Conservation (phyloP, 2,888 invertebrate genomes). For the Acanthoscelides obtectus region DNA sequence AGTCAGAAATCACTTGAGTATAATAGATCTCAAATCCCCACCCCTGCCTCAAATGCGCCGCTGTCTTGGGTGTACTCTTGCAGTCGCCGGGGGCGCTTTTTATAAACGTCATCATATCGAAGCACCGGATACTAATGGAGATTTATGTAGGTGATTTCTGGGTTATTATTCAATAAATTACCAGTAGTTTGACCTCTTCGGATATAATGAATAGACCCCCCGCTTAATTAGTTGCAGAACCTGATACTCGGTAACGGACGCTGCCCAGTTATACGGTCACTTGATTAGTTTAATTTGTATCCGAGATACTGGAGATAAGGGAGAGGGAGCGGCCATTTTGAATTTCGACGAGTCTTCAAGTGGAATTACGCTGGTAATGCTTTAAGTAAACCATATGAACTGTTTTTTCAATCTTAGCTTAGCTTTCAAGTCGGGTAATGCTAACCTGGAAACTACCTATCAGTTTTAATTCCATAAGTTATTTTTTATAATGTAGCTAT, state of each 20-base stretch:
- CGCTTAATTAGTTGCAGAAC: conserved; percentile 43
- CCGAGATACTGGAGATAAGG: conserved; percentile 31
- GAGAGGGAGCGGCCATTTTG: conserved; percentile 12
- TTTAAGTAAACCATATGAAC: no score
- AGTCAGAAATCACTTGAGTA: no score
- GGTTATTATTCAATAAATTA: conserved; percentile 49
- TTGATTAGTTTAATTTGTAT: conserved; percentile 47
- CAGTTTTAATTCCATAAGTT: no score
- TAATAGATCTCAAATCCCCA: no score
- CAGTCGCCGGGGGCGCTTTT: conserved; percentile 39
- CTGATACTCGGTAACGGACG: conserved; percentile 41
- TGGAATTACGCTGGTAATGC: no score
- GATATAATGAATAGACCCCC: conserved; percentile 42
- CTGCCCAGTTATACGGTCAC: conserved; percentile 42
- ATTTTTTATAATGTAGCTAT: no score
- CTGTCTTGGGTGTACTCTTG: conserved; percentile 31
- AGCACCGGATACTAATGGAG: conserved; percentile 44
- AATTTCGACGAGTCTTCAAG: conserved; percentile 1
- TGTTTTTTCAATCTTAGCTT: no score
- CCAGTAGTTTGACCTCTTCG: conserved; percentile 22
- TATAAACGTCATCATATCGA: conserved; percentile 39
- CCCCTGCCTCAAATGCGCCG: no score
- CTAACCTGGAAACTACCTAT: no score
- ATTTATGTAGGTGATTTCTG: conserved; percentile 47
- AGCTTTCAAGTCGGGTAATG: no score